phyloP scores from a whole-genome alignment of 1,140 invertebrate species.

The Magallana gigas region DNA sequence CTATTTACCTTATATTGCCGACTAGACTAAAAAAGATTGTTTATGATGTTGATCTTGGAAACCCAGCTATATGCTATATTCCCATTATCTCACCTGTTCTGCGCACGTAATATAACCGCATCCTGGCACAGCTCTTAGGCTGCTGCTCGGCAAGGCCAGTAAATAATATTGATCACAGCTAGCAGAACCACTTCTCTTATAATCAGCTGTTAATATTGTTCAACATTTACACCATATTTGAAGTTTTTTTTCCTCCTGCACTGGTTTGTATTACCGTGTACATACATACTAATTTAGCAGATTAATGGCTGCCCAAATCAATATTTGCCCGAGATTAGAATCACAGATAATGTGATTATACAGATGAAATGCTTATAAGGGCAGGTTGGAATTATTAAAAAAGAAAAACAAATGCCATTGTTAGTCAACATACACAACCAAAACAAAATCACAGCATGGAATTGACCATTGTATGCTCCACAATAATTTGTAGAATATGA shows the following conservation, averaged over 20 bases:
- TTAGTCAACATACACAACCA: background rate
- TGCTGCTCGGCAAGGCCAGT: background rate
- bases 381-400: background rate
- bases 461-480: background rate
- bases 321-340: constrained; percentile 17
- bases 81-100: constrained; percentile 25
- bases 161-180: constrained; percentile 2
- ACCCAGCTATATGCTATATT: background rate
- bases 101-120: constrained; percentile 26
- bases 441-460: too few relatives aligned
- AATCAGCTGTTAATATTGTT: background rate
- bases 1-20: too few relatives aligned
- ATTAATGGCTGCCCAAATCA: background rate
- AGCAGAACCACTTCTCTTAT: background rate
- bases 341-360: constrained; percentile 15
- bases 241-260: background rate
- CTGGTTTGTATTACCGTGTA: background rate
- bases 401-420: background rate
- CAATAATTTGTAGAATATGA: background rate
- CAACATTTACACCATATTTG: constrained; percentile 1
- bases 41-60: background rate
- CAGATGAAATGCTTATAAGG: background rate
- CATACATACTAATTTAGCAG: background rate
- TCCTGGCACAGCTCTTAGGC: background rate
- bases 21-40: too few relatives aligned